Conservation (phyloP, 2,888 invertebrate species). For the Lithophane ornitopus region DNA sequence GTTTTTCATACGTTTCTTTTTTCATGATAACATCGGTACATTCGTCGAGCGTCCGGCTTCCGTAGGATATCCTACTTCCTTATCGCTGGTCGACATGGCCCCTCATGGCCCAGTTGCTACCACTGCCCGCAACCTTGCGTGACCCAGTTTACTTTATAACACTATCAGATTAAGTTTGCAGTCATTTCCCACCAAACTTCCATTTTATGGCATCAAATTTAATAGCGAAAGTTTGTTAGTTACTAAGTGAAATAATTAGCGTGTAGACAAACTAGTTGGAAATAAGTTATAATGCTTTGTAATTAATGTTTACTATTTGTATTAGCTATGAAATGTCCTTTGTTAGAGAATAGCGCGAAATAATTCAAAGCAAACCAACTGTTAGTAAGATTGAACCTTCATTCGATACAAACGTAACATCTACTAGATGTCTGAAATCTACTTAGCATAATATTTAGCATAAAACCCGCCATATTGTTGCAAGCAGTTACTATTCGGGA, state of each 20-base stretch:
- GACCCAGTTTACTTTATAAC: slow-evolving; percentile 75
- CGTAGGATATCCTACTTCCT: slow-evolving; percentile 83
- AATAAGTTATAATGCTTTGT: slow-evolving; percentile 47
- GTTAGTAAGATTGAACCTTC: slow-evolving; percentile 32
- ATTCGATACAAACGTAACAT: slow-evolving; percentile 34
- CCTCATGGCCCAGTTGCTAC: slow-evolving; percentile 58
- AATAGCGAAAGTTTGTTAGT: slow-evolving; percentile 78
- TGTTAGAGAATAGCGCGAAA: slow-evolving; percentile 41
- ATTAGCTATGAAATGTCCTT: slow-evolving; percentile 52
- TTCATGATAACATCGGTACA: slow-evolving; percentile 77
- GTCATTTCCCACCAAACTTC: slow-evolving; percentile 78
- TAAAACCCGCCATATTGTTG: slow-evolving; percentile 24
- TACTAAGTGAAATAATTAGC: slow-evolving; percentile 83
- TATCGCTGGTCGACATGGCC: slow-evolving; percentile 75
- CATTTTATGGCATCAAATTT: slow-evolving; percentile 68
- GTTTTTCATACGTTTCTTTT: slow-evolving; percentile 71
- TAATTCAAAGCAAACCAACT: slow-evolving; percentile 34
- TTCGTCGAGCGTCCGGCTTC: slow-evolving; percentile 77
- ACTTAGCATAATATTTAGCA: slow-evolving; percentile 54
- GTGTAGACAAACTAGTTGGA: slow-evolving; percentile 48
- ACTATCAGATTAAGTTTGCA: slow-evolving; percentile 78
- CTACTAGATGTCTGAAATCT: slow-evolving; percentile 35
- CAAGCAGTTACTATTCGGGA: slow-evolving; percentile 29
- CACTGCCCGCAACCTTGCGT: slow-evolving; percentile 75
- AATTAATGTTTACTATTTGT: slow-evolving; percentile 50